These are phyloP conservation scores for Coendou prehensilis DNA, from an alignment of 2,797 vertebrate genomes.

Conservation along the genomic window DNA sequence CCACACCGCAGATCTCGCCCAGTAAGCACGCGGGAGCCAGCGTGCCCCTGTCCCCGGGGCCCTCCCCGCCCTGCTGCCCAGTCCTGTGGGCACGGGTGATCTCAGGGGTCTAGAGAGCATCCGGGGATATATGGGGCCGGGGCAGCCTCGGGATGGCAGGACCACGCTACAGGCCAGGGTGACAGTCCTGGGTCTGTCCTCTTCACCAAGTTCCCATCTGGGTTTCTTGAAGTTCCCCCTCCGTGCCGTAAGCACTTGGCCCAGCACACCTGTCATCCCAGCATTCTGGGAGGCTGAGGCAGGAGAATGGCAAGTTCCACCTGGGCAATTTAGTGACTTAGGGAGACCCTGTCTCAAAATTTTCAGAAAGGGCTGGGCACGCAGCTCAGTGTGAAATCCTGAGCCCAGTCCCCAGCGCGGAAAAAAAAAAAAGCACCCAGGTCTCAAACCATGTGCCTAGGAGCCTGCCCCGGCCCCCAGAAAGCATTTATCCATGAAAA, in stretches of 20 bases:
- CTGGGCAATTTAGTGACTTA: not conserved
- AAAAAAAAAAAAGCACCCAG: not conserved
- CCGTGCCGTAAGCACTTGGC: fast-evolving
- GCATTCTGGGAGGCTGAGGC: not conserved
- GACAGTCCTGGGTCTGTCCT: not conserved
- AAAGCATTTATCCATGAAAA: not conserved
- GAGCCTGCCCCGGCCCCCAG: not conserved
- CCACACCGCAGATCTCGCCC: constrained; percentile 95
- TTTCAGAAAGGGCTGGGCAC: no score
- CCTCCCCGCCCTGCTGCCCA: not conserved
- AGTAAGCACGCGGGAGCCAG: constrained; percentile 91
- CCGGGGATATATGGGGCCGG: not conserved
- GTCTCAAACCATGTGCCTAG: fast-evolving
- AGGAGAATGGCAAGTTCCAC: not conserved
- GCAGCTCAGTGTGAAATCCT: not conserved
- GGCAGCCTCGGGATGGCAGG: not conserved
- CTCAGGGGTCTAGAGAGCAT: not conserved
- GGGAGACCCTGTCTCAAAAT: not conserved
- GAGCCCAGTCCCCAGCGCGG: not conserved
- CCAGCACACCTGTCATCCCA: not conserved
- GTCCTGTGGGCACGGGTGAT: not conserved
- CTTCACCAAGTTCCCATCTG: fast-evolving
- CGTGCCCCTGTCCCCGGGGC: not conserved
- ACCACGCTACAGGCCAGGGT: not conserved
- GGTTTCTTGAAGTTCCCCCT: not conserved